phyloP scores from a whole-genome alignment of 1,140 invertebrate species.

The Oedothorax gibbosus region DNA sequence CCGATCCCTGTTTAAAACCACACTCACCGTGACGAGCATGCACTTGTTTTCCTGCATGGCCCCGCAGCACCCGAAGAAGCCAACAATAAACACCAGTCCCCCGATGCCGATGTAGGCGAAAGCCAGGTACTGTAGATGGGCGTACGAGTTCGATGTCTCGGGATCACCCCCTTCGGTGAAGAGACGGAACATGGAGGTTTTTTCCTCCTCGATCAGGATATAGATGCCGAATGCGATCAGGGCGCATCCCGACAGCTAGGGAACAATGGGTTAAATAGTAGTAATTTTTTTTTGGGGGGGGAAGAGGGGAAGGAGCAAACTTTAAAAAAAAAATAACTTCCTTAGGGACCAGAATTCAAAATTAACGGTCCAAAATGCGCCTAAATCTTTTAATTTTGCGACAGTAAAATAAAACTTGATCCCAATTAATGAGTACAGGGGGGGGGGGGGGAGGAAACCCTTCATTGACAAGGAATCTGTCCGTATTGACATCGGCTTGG shows the following conservation, averaged over 20 bases:
- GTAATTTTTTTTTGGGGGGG: no score
- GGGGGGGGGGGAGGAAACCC: no score
- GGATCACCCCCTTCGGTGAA: conserved; percentile 62
- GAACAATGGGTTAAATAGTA: background rate
- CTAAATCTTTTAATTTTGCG: no score
- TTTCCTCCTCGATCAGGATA: conserved; percentile 71
- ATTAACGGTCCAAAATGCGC: no score
- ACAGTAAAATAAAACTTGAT: no score
- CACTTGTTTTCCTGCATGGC: conserved; percentile 71
- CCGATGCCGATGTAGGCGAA: conserved; percentile 71
- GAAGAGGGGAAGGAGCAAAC: no score
- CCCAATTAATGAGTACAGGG: no score
- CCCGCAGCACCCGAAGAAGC: conserved; percentile 73
- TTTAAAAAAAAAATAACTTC: no score
- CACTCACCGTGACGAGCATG: conserved; percentile 71
- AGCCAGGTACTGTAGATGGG: conserved; percentile 70
- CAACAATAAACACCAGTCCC: conserved; percentile 70
- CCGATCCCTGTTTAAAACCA: no score
- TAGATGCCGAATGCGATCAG: conserved; percentile 71
- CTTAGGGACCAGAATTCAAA: no score
- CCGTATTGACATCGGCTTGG: no score
- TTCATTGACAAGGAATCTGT: no score
- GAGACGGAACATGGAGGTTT: conserved; percentile 70
- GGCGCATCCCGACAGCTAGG: conserved; percentile 71
- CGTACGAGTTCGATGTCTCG: conserved; percentile 66